Base-by-base conservation (phyloP, 1,140 invertebrate genomes). In the Choristoneura fumiferana region DNA sequence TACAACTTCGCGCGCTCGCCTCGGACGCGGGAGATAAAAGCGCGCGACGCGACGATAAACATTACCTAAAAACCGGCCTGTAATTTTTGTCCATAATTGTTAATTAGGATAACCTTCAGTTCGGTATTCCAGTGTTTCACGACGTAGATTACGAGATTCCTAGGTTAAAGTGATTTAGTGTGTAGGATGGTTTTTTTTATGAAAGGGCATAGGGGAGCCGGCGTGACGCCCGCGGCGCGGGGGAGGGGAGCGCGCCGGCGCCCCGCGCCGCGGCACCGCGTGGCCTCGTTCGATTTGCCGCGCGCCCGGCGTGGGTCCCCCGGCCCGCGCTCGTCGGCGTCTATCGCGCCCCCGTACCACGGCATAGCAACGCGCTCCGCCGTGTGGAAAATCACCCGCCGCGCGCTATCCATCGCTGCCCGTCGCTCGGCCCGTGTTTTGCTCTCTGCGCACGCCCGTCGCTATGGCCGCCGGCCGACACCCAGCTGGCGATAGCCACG, bases 101-200 rank as follows among this genome's bases (percentile, higher is more conserved):
- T 82, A 81, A 79, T 78, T 86, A 87, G 81, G 75, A 79, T 86
- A 73, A 67, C 67, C 68, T 62, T 68, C 77, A 78, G 73, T 78
- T 84, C 72, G 73, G 73, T 80, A 79, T 83, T 85, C 75, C 80
- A 87, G 68, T 75, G 73, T 76, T 81, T 76, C 72, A 75, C 70
- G 66, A 72, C 80, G 76, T 79, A 78, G 74, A 80, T 76, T 78
- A 77, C 82, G 83, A 86, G 83, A 86, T 86, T 86, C 78, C 73
- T 88, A 88, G 85, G 81, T 84, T 85, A 81, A 76, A 81, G 71
- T 73, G 73, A 74, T 76, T 81, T 84, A 86, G 80, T 80, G 78
- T 76, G 76, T 85, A 85, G 80, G 73, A 77, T 75, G 73, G 84
- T 73, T 73, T 78, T 78, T 77, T 78, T 72, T 75, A 80, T 65